A percentile compares a stretch with the other conserved stretches of the same genome.
Evolutionary conservation across 2,113 vertebrate genomes (phyloP).

Genomic region (Mus pahari): DNA sequence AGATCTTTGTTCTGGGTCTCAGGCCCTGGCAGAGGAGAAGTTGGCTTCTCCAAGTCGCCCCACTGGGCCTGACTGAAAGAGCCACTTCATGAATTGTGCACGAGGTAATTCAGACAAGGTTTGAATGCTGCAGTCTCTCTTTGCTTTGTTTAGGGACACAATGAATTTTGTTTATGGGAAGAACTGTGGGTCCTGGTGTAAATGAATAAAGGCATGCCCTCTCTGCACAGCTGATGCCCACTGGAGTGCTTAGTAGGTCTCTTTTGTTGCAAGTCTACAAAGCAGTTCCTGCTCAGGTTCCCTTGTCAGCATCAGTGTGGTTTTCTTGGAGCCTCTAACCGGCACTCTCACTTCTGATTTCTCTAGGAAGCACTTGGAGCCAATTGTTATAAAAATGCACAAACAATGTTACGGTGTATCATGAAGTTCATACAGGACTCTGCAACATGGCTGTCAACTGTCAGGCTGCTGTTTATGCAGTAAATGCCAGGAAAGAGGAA

Average conservation of each 20-base stretch:
- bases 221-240: rapidly evolving
- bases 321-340: neutral
- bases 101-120: neutral
- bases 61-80: neutral
- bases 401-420: neutral
- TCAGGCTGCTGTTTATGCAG: neutral
- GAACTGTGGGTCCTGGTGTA: neutral
- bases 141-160: neutral
- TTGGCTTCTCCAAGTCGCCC: neutral
- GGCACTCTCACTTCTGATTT: neutral
- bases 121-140: neutral
- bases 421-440: neutral
- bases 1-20: neutral
- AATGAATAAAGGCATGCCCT: neutral
- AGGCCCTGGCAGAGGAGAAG: neutral
- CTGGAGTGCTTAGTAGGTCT: neutral
- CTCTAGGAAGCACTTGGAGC: neutral
- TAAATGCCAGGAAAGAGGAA: neutral
- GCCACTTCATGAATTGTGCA: neutral
- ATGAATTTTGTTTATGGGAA: neutral
- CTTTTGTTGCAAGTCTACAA: neutral
- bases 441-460: too few relatives aligned
- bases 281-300: too few relatives aligned
- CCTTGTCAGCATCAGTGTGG: neutral
- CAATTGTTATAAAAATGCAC: neutral